These are phyloP conservation scores for Chaetorhynchus papuensis DNA, from an alignment of 2,113 vertebrate species.

Conservation along the genomic window DNA sequence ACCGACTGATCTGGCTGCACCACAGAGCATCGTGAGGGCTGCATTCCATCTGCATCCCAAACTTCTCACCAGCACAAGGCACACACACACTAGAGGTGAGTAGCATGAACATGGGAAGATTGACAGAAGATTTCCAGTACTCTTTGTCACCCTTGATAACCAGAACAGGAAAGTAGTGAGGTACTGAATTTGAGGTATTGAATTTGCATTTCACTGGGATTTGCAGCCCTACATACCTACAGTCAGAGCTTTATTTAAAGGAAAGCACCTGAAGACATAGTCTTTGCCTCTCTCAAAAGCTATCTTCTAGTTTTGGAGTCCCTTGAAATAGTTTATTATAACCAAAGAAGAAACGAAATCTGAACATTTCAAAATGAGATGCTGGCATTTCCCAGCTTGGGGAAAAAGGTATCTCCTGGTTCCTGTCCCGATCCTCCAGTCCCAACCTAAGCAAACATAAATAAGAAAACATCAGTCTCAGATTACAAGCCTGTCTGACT, in stretches of 20 bases:
- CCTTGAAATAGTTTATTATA: not conserved
- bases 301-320: not conserved
- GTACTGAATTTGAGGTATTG: not conserved
- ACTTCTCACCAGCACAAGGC: not conserved
- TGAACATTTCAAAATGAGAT: not conserved
- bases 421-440: accelerated
- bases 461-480: not conserved
- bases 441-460: not conserved
- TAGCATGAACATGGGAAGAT: accelerated
- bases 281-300: not conserved
- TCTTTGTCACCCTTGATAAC: not conserved
- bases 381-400: not conserved
- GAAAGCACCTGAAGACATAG: not conserved
- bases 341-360: not conserved
- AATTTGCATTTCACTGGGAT: not conserved
- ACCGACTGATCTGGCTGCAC: not conserved
- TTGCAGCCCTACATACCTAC: not conserved
- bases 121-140: not conserved
- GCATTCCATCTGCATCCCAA: not conserved
- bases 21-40: not conserved
- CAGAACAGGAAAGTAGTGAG: not conserved
- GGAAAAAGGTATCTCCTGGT: not conserved
- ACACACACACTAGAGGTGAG: not conserved
- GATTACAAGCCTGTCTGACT: not conserved
- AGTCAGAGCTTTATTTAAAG: not conserved